Base-by-base conservation (phyloP, 2,888 invertebrate genomes). In the Melanostoma scalare region DNA sequence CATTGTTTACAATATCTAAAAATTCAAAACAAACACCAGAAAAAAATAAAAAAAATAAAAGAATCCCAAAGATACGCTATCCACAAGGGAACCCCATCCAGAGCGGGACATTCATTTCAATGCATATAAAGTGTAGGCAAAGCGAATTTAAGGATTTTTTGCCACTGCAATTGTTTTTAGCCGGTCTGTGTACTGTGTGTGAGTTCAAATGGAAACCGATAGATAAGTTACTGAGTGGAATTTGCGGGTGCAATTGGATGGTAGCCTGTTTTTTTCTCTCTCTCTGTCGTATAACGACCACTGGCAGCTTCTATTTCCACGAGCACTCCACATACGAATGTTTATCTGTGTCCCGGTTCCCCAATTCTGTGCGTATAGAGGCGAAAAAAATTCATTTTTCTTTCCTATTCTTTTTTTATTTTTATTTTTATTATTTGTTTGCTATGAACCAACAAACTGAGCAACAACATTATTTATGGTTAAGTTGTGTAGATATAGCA, bases 401-500 rank as follows among this genome's bases (percentile, higher is more conserved):
- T 38, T 30, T 36, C 40, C 9, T 40, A 40, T 5, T 5, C 40
- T 31, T 56, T 40, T 40, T 60, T 44, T 10, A 3, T 58, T 58
- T 33, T 52, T 52, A 3, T 52, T 9, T 52, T 52, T 8, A 35
- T 8, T 9, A n/a, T 46, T 68, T 61, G 56, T 10, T 46, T 40
- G 60, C 9, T 67, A 35, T 60, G 10, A 60, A 30, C 8, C 58
- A 35, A 65, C 52, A 63, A 46, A 42, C 44, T 40, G 65, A 71
- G 69, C 69, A 72, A 73, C 31, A 77, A 68, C 72, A 68, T 81
- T 73, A 77, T 81, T 81, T 81, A 72, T 77, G 77, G 67, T 77
- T 72, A 77, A 81, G 61, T 68, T 77, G 67, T 72, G 44, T 65
- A 76, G 65, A 71, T 60, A 72, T 10, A 68, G 36, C 60, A 55